Base-by-base conservation (phyloP, 2,113 vertebrate genomes). In the Dipodomys merriami region DNA sequence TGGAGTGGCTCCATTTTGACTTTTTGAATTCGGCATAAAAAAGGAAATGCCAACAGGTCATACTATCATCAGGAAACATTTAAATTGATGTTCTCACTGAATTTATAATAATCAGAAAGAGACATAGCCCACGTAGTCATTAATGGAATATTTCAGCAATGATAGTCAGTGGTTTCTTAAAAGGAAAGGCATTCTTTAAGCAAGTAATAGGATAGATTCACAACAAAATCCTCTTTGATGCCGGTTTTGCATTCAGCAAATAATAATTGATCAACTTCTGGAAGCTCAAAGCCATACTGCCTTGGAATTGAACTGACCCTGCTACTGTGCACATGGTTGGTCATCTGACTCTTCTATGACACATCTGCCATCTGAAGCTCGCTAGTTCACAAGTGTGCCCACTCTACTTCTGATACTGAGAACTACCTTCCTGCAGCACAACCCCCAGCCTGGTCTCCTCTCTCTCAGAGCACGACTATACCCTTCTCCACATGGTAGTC, bases 101-200 rank as follows among this genome's bases (percentile, higher is more conserved):
- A 57, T 57, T 57, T 57, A 57, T 57, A 57, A 57, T 57, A 57
- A 90, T 29, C 57, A 64, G 60, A 33, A 57, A 57, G 53, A 83
- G 39, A 80, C 71, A 76, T 60, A 88, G 65, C 64, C 57, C 68
- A 65, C 27, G 33, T 29, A 83, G 33, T 57, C 33, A 85, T 80
- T 49, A 85, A 84, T 35, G 86, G 96, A 91, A 33, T 86, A 83
- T 73, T 81, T 95, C 89, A 86, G 25, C 92, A 76, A 86, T 94
- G 67, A 86, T 65, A 11, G 18, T 87, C 74, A 85, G 77, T 76
- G 65, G 44, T 64, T 67, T 84, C 53, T 57, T 16, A 18, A 73
- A 88, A 76, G 23, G 74, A 33, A 12, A n/a, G 10, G 16, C n/a
- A 87, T 82, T 64, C 25, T 80, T 94, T 78, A 91, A 91, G 73